Evolutionary conservation across 1,140 invertebrate species (phyloP), one percentile per base, ranked within the genome.

Genomic region (Temnothorax nylanderi): DNA sequence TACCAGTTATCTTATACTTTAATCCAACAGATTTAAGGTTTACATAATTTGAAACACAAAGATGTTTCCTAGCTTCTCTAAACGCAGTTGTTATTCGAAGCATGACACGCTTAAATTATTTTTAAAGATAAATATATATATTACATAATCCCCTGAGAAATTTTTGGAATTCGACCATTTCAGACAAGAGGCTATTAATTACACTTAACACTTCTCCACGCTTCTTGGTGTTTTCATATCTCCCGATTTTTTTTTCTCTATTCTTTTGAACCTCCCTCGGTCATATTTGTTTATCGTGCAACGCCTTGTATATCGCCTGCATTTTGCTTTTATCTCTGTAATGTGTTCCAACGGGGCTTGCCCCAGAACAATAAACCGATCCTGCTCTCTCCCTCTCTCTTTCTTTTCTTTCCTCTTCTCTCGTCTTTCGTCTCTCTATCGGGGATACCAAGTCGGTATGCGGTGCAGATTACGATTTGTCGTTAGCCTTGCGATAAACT

Each of bases 401-500:
- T 21, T 34, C 1, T 21, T 34, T 34, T 8, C 3, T 3, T n/a
- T 7, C 47, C 34, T 41, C 18, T 77, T 60, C 47, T 32, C 8
- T 32, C 47, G n/a, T 8, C 7, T 26, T 2, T 41, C 49, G 34
- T 81, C 37, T 81, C 69, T 74, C 56, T 75, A 64, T 88, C 81
- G 69, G 75, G 67, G 74, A 62, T 81, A 81, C 47, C 49, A 76
- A 67, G 74, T 81, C 86, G 88, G 88, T 90, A 93, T 92, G 92
- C 87, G 88, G 87, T 89, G 88, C 88, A 91, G 93, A 94, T 94
- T 94, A 94, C 92, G 92, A 90, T 94, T 91, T 92, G 93, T 93
- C 93, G 93, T 94, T 94, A 93, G 93, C 92, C 93, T 93, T 92
- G 93, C 91, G 94, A 94, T 94, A 94, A 94, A 94, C 92, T 94